A percentile compares a stretch with the other conserved stretches of the same genome.
Conservation (phyloP, 2,888 invertebrate species). For the Drosophila aldrichi region DNA sequence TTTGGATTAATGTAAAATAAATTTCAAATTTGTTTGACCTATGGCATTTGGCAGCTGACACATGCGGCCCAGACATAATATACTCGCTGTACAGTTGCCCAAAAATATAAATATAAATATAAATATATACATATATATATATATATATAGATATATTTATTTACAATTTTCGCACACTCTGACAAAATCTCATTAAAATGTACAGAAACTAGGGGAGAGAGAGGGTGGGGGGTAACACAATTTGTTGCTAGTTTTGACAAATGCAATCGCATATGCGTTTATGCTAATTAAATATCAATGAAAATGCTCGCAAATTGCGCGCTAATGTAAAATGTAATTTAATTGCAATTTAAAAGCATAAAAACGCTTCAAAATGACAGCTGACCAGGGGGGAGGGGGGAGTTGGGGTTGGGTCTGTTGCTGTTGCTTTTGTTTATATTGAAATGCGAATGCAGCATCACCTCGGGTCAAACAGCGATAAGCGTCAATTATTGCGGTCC, state of each 20-base stretch:
- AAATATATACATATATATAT: neutral
- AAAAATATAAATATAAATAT: neutral
- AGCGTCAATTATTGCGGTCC: conserved; percentile 2
- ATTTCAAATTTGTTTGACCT: conserved; percentile 36
- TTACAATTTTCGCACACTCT: neutral
- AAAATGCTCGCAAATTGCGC: conserved; percentile 15
- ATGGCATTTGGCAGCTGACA: conserved; percentile 48
- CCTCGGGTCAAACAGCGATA: neutral
- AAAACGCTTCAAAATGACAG: neutral
- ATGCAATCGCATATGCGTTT: conserved; percentile 63
- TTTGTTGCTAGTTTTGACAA: conserved; percentile 23
- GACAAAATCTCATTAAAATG: conserved; percentile 45
- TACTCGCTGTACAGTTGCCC: neutral
- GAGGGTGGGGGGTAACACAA: conserved; percentile 18
- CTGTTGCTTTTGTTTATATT: neutral
- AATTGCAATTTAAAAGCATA: conserved; percentile 48
- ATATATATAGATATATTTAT: neutral
- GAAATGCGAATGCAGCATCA: conserved; percentile 4
- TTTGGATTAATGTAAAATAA: conserved; percentile 22
- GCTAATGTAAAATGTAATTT: conserved; percentile 62
- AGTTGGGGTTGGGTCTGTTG: neutral
- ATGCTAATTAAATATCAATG: conserved; percentile 61
- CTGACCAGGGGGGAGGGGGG: no score
- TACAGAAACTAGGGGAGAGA: conserved; percentile 8
- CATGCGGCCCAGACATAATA: conserved; percentile 11